Base-by-base conservation (phyloP, 1,140 invertebrate genomes). In the Drosophila repletoides region DNA sequence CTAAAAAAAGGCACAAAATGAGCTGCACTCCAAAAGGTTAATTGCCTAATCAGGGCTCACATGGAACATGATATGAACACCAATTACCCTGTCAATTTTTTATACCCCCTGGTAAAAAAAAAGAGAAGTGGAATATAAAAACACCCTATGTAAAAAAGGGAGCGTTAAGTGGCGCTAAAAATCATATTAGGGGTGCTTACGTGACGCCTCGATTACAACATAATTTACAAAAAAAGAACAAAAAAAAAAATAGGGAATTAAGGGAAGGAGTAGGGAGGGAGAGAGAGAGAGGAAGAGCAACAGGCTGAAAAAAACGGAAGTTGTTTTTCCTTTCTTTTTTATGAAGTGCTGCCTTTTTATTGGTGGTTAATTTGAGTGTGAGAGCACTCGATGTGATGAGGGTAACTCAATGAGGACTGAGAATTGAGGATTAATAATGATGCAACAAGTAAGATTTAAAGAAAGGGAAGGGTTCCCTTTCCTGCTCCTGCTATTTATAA, bases 291-390 rank as follows among this genome's bases (percentile, higher is more conserved):
- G 56, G 41, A 46, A 48, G 55, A 61, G 58, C 51, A 55, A 55
- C 55, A 59, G 31, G 41, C 28, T n/a, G 53, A 70, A 75, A 74
- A 76, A 83, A 83, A 71, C 79, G 79, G 79, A 84, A 84, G 79
- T 76, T 70, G 72, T 59, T 72, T 43, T 70, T 48, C 49, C 21
- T 73, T 71, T 84, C 38, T 45, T 79, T 81, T 84, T 83, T 76
- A 83, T 83, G 79, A 86, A 84, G 79, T 84, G 79, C 70, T 68
- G 72, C 79, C 74, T 84, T 84, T 84, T 84, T 84, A 84, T 84
- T 84, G 79, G 79, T 84, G 80, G 79, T 84, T 84, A 86, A 84
- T 84, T 84, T 79, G 80, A 79, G 79, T 71, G 58, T n/a, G n/a
- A n/a, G n/a, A 28, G 60, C 45, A 66, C 79, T 77, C 74, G 14